Base-by-base conservation (phyloP, 2,113 vertebrate genomes). In the Carassius auratus region DNA sequence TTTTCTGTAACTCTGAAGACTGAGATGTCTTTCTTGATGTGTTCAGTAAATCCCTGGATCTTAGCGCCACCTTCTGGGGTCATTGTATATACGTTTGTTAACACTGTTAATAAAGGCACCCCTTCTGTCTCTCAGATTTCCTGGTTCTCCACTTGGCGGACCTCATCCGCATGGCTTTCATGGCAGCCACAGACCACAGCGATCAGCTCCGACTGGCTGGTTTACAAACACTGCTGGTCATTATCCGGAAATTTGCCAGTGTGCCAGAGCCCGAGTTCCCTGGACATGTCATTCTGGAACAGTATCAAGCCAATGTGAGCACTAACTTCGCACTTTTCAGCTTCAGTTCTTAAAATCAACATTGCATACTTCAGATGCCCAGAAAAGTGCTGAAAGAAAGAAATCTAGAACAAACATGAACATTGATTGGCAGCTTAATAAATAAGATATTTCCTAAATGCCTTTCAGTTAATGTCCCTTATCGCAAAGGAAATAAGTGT, bases 101-200 rank as follows among this genome's bases (percentile, higher is more conserved):
- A 38, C 14, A 6, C 13, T 42, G 66, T 38, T 45, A 62, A 85
- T 88, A 76, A 62, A 79, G n/a, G 12, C 2, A 73, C 42, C 57
- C 86, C 19, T 21, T 84, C 17, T 88, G 50, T 59, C 71, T 74
- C 95, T 94, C 92, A 95, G 97, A 99, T 89, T 97, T 97, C 91
- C 92, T 99, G 89, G 96, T 99, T 17, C 92, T 98, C 26, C 97
- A 98, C 91, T 95, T 99, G 79, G 95, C 95, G 13, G 97, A 98
- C 66, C 93, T 99, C 93, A 95, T 99, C 71, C 96, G 97, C 42
- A 97, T 99, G 98, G 96, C 98, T 38, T 99, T 99, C 90, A 99
- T 99, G 97, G 97, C 97, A 78, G 97, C 97, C 50, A 99, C 97
- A 45, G 97, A 99, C 92, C 96, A 97, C 84, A 97, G 96, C n/a